Conservation (phyloP, 2,113 vertebrate species). For the Cryptoleucopteryx plumbea region DNA sequence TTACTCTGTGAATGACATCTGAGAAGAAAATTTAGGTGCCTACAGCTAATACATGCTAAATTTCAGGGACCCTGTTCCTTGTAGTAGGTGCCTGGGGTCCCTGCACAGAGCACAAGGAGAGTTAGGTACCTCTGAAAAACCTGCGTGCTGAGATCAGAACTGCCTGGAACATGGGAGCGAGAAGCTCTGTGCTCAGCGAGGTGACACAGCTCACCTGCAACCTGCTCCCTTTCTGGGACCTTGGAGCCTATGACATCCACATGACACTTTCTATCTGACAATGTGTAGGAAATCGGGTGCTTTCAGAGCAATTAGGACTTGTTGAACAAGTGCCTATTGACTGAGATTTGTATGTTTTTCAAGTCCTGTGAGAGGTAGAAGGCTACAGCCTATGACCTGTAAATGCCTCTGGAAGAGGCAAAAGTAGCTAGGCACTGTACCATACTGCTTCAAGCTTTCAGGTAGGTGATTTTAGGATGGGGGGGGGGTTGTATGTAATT, state of each 20-base stretch:
- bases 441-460: background rate
- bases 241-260: background rate
- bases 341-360: background rate
- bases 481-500: too few species aligned
- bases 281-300: background rate
- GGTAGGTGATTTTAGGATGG: background rate
- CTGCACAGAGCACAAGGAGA: background rate
- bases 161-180: rapidly evolving
- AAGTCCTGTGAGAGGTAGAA: background rate
- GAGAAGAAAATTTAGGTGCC: background rate
- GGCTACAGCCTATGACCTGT: background rate
- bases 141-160: background rate
- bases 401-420: background rate
- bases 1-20: background rate
- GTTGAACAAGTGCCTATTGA: background rate
- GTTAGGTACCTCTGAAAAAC: background rate
- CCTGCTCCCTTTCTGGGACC: background rate
- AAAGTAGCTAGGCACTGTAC: background rate
- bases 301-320: background rate
- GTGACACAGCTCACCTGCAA: background rate
- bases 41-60: background rate
- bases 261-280: background rate
- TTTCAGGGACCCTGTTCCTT: background rate
- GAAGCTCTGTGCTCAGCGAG: background rate
- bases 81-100: background rate